A percentile compares a stretch with the other conserved stretches of the same genome.
Evolutionary conservation across 64 coral and sea anemone genomes (phyloP).

Genomic region (Anthopleura sola): DNA sequence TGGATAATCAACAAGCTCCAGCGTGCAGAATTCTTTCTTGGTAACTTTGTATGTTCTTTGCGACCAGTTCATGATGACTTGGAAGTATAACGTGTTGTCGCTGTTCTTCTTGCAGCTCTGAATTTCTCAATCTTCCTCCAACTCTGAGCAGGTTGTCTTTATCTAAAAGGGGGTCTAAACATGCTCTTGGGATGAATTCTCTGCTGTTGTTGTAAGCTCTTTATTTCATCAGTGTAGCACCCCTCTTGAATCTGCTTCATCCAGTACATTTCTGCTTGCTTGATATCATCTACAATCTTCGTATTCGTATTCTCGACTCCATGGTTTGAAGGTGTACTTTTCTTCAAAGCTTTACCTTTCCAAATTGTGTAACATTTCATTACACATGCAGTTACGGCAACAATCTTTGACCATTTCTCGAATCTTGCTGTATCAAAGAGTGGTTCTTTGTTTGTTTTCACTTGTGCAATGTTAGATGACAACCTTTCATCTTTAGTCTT

Average conservation of each 20-base stretch:
- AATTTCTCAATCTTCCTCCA: slow-evolving; percentile 2
- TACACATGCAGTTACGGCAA: neutral
- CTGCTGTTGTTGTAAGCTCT: neutral
- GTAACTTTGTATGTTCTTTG: slow-evolving; percentile 18
- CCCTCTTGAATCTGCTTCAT: neutral
- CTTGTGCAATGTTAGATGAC: neutral
- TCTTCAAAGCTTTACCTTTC: neutral
- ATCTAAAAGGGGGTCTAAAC: neutral
- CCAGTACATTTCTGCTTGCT: neutral
- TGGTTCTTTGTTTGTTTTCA: neutral
- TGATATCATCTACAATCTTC: neutral
- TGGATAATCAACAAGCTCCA: slow-evolving; percentile 20
- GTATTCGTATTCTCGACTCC: neutral
- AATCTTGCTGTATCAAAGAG: neutral
- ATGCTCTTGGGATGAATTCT: neutral
- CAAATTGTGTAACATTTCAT: neutral
- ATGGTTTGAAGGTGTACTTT: neutral
- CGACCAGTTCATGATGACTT: slow-evolving; percentile 28
- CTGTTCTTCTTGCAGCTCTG: neutral
- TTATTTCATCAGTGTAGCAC: neutral
- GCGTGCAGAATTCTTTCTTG: slow-evolving; percentile 12
- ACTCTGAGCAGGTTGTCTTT: neutral
- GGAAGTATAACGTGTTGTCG: slow-evolving; percentile 11
- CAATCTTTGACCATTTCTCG: neutral
- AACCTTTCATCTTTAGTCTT: neutral